A percentile compares a stretch with the other conserved stretches of the same genome.
These are phyloP conservation scores for Petaurus breviceps DNA, from an alignment of 2,113 vertebrate species.

Conservation along the genomic window DNA sequence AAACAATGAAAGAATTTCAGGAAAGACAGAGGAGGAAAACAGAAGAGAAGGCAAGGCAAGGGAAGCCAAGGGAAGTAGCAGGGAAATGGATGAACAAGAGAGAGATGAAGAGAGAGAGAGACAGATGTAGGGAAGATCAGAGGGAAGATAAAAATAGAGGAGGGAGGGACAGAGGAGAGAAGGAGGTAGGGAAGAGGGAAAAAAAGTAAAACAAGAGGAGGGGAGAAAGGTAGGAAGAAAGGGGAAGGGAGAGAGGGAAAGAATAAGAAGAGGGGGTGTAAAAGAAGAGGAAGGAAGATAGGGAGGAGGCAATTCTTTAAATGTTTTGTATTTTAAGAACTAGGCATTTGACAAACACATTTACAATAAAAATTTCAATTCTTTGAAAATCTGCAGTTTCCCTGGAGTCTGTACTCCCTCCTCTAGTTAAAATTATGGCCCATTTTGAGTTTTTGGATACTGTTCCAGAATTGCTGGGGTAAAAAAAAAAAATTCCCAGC, in stretches of 20 bases:
- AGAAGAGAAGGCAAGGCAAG: not conserved
- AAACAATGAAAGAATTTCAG: not conserved
- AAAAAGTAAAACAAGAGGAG: too few relatives aligned
- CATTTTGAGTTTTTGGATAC: not conserved
- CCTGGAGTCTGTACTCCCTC: not conserved
- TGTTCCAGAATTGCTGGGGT: not conserved
- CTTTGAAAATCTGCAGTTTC: not conserved
- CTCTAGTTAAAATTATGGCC: not conserved
- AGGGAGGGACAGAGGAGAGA: too few relatives aligned
- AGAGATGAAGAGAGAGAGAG: not conserved
- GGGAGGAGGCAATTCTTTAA: not conserved
- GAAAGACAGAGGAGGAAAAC: too few relatives aligned
- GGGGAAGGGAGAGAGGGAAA: not conserved
- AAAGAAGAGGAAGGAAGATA: too few relatives aligned
- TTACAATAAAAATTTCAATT: not conserved
- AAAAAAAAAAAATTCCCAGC: too few relatives aligned
- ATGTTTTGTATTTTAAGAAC: not conserved
- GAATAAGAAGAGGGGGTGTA: too few relatives aligned
- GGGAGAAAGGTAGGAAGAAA: too few relatives aligned
- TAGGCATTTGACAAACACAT: not conserved
- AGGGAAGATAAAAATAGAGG: too few relatives aligned
- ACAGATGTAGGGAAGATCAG: too few relatives aligned
- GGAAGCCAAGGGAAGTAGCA: accelerated
- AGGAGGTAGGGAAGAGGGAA: too few relatives aligned
- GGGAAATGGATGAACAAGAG: not conserved